Percentiles rank a stretch among this genome's conserved stretches.
phyloP scores from a whole-genome alignment of 2,888 invertebrate genomes.

The Chelonus formosanus region DNA sequence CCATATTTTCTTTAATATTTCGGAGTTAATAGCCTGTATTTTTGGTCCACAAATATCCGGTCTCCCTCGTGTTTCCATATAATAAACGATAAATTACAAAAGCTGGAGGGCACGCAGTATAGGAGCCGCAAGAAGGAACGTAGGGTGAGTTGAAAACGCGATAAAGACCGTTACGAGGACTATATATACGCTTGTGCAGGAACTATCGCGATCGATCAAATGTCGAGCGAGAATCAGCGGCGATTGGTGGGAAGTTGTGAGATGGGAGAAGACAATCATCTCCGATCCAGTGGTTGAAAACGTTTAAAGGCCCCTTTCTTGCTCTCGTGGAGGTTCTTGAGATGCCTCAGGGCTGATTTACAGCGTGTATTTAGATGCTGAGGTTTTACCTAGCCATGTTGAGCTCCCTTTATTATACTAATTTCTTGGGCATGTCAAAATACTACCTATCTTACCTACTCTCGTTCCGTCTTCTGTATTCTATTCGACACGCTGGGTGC shows the following conservation, averaged over 20 bases:
- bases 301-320: constrained; percentile 24
- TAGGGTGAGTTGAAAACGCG: constrained; percentile 36
- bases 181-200: constrained; percentile 22
- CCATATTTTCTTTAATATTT: not conserved
- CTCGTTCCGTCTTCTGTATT: constrained; percentile 44
- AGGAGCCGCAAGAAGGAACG: not conserved
- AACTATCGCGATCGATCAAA: constrained; percentile 55
- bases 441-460: constrained; percentile 42
- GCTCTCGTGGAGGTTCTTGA: constrained; percentile 43
- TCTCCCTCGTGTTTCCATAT: constrained; percentile 24
- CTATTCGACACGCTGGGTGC: constrained; percentile 63
- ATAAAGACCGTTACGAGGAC: constrained; percentile 46
- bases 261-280: constrained; percentile 39
- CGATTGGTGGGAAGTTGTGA: no score
- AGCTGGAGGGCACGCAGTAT: constrained; percentile 22
- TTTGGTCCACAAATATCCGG: constrained; percentile 11
- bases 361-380: constrained; percentile 61
- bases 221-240: constrained; percentile 45
- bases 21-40: not conserved
- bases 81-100: constrained; percentile 33
- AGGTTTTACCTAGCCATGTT: constrained; percentile 45
- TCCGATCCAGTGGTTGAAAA: constrained; percentile 25
- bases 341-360: constrained; percentile 52
- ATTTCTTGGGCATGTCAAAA: constrained; percentile 63
- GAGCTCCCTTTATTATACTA: constrained; percentile 60